Percentiles rank a stretch among this genome's conserved stretches.
phyloP scores from a whole-genome alignment of 1,140 invertebrate species.

The Atta colombica region DNA sequence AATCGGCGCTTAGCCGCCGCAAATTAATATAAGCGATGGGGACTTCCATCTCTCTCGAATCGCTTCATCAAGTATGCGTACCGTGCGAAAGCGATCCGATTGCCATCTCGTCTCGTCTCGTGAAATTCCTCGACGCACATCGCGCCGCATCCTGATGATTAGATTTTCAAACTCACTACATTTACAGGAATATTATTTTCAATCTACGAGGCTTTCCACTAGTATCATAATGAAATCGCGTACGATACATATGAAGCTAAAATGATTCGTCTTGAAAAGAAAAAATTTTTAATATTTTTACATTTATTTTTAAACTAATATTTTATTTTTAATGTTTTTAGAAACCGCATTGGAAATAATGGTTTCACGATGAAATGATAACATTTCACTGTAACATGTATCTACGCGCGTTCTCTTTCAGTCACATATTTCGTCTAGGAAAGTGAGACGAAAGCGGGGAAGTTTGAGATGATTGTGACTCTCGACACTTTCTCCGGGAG shows the following conservation, averaged over 20 bases:
- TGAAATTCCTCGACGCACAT: conserved; percentile 66
- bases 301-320: neutral
- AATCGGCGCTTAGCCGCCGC: conserved; percentile 74
- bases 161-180: conserved; percentile 44
- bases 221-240: neutral
- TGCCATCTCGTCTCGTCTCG: conserved; percentile 70
- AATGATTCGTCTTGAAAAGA: neutral
- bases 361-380: neutral
- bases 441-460: conserved; percentile 30
- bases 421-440: conserved; percentile 11
- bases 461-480: conserved; percentile 69
- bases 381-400: neutral
- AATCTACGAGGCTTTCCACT: neutral
- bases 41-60: conserved; percentile 33
- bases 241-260: neutral
- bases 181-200: conserved; percentile 41
- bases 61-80: conserved; percentile 77
- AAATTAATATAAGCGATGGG: conserved; percentile 81
- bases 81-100: conserved; percentile 75
- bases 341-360: neutral
- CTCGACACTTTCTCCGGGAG: conserved; percentile 68
- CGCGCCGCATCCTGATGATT: conserved; percentile 71
- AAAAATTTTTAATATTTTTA: neutral
- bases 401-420: conserved; percentile 2
- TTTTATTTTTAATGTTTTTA: neutral